Percentiles rank a stretch among this genome's conserved stretches.
Evolutionary conservation across 2,888 invertebrate genomes (phyloP).

Genomic region (Prosopocoilus inquinatus): DNA sequence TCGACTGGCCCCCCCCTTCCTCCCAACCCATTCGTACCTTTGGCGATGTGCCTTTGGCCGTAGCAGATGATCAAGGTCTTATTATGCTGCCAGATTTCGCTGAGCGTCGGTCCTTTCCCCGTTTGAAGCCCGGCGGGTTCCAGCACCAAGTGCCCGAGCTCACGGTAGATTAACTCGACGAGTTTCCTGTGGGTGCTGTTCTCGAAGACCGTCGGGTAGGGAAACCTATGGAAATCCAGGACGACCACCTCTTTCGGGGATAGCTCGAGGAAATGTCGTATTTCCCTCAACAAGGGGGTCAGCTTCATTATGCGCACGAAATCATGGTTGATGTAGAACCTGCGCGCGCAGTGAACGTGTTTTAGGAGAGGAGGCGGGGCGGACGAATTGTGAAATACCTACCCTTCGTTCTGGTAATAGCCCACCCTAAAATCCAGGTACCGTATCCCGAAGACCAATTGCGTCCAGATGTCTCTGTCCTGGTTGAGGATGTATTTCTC

Average conservation of each 20-base stretch:
- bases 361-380: background rate
- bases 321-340: conserved; percentile 75
- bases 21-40: conserved; percentile 37
- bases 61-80: conserved; percentile 61
- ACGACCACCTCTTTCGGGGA: conserved; percentile 72
- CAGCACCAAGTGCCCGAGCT: conserved; percentile 56
- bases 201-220: conserved; percentile 49
- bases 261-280: conserved; percentile 64
- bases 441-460: conserved; percentile 80
- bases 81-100: conserved; percentile 57
- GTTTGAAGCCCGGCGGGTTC: conserved; percentile 49
- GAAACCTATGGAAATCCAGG: conserved; percentile 81
- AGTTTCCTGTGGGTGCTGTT: conserved; percentile 52
- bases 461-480: conserved; percentile 78
- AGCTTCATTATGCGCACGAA: conserved; percentile 68
- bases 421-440: conserved; percentile 80
- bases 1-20: too few relatives aligned
- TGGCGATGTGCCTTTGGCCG: conserved; percentile 52
- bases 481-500: conserved; percentile 60
- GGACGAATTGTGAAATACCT: background rate
- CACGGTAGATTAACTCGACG: conserved; percentile 52
- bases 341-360: conserved; percentile 33
- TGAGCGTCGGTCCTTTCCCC: conserved; percentile 56
- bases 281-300: conserved; percentile 63
- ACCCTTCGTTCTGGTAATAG: conserved; percentile 54